These are phyloP conservation scores for Bubo bubo DNA, from an alignment of 2,113 vertebrate species.

Conservation along the genomic window DNA sequence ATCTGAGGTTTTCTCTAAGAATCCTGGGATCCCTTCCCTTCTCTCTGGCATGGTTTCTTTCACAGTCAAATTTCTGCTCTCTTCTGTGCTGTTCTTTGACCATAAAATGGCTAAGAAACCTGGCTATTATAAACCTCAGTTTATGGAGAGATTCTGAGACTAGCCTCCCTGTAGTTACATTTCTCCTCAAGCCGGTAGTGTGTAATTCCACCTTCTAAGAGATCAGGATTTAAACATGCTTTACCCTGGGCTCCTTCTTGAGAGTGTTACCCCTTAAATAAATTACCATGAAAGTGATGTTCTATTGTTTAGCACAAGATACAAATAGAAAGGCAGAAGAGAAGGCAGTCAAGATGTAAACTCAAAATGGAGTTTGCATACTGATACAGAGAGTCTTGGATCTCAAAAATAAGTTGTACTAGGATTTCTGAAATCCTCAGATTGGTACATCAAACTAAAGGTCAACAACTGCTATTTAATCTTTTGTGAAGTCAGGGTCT, in stretches of 20 bases:
- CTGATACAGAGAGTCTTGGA: background rate
- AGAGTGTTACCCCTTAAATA: background rate
- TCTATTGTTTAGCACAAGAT: background rate
- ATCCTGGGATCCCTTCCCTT: background rate
- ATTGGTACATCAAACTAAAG: constrained; percentile 28
- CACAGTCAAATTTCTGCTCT: background rate
- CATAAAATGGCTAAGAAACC: background rate
- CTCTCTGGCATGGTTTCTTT: background rate
- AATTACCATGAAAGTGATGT: background rate
- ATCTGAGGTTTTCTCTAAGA: background rate
- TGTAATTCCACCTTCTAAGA: background rate
- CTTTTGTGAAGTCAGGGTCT: background rate
- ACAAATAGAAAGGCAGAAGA: background rate
- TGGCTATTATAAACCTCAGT: background rate
- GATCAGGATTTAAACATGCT: background rate
- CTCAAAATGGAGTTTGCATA: background rate
- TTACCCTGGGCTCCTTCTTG: background rate
- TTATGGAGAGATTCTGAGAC: background rate
- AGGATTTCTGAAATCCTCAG: background rate
- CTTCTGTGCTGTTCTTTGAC: background rate
- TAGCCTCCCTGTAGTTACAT: background rate
- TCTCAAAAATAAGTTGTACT: background rate
- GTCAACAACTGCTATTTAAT: constrained; percentile 56
- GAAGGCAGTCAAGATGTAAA: background rate
- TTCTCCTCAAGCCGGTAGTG: background rate